phyloP scores from a whole-genome alignment of 1,140 invertebrate species.

The Homarus americanus region DNA sequence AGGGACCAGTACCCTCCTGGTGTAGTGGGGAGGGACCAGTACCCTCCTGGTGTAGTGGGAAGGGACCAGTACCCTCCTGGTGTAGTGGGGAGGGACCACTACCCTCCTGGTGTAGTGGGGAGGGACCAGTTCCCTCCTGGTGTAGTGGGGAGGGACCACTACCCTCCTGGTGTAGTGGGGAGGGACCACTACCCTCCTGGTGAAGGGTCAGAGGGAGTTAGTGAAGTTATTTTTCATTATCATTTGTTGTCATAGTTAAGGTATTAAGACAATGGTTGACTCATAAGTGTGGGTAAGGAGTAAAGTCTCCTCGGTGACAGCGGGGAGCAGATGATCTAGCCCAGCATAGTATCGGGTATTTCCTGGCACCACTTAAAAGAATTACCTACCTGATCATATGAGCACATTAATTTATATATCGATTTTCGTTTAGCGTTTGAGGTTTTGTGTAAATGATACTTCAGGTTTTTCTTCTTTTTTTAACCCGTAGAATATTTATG shows the following conservation, averaged over 20 bases:
- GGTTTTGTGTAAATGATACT: background rate
- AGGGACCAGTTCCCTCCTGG: background rate
- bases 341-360: background rate
- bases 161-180: background rate
- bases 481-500: background rate
- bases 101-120: background rate
- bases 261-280: background rate
- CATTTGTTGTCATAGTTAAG: too few species aligned
- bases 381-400: too few species aligned
- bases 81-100: background rate
- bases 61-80: background rate
- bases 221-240: too few species aligned
- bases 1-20: background rate
- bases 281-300: background rate
- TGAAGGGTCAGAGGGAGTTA: background rate
- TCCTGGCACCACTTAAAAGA: background rate
- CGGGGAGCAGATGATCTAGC: background rate
- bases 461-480: background rate
- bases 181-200: background rate
- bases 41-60: background rate
- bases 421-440: background rate
- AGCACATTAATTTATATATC: background rate
- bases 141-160: background rate
- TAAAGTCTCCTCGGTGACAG: background rate
- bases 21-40: background rate